Evolutionary conservation across 2,797 vertebrate species (phyloP).

Genomic region (Iguana delicatissima): DNA sequence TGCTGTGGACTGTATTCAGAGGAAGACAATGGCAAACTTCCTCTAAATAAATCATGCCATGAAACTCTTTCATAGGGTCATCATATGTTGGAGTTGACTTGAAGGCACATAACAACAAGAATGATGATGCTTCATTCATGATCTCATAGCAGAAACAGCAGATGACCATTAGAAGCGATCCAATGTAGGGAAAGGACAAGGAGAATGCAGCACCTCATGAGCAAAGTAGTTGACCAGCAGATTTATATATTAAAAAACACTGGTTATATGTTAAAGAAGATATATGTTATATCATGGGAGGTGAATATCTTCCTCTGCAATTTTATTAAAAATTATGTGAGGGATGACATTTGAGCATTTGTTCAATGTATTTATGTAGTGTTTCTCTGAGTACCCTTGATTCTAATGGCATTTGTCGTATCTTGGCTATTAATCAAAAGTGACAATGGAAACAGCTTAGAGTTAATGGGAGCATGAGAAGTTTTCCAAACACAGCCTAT

Average conservation of each 20-base stretch:
- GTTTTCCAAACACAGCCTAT: slow-evolving; percentile 75
- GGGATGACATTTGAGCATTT: slow-evolving; percentile 15
- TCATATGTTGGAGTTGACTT: too few relatives aligned
- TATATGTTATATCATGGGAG: not conserved
- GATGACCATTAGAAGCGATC: not conserved
- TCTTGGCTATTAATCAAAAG: slow-evolving; percentile 70
- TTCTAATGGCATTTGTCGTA: slow-evolving; percentile 71
- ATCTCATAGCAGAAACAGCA: not conserved
- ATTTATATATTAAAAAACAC: not conserved
- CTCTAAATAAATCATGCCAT: too few relatives aligned
- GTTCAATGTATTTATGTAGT: slow-evolving; percentile 61
- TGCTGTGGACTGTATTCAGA: too few relatives aligned
- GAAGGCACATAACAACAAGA: too few relatives aligned
- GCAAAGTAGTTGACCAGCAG: not conserved
- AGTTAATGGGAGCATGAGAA: slow-evolving; percentile 77
- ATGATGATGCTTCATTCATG: not conserved
- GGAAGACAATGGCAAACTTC: too few relatives aligned
- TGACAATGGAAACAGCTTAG: slow-evolving; percentile 72
- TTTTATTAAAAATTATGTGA: not conserved
- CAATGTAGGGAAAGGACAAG: not conserved
- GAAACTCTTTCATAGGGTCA: too few relatives aligned
- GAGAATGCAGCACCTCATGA: not conserved
- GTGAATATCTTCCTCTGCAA: not conserved
- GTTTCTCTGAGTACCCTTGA: slow-evolving; percentile 58
- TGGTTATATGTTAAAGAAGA: slow-evolving; percentile 10